Base-by-base conservation (phyloP, 2,113 vertebrate species). In the Indicator maculatus region DNA sequence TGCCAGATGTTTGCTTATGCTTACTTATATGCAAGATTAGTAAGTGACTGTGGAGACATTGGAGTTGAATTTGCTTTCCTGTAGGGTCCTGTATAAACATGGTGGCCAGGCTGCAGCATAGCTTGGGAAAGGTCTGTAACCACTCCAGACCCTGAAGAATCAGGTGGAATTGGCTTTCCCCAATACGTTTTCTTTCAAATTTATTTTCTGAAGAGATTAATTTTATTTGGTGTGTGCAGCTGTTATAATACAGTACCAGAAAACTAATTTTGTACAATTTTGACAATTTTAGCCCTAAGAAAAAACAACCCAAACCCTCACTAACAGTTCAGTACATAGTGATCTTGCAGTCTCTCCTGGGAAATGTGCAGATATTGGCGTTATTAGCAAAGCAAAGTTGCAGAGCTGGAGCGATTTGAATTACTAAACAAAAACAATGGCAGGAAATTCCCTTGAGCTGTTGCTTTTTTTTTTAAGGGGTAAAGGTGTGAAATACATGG, bases 31-130 rank as follows among this genome's bases (percentile, higher is more conserved):
- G 9, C 10, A 39, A 27, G 17, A 27, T 53, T 55, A 11, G 55
- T 44, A 30, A 19, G 24, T 85, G 27, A 10, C 63, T 70, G 52
- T 56, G 31, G 38, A 77, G 21, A 61, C 9, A 2, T 70, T 38
- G 24, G 20, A 70, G 20, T n/a, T 90, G 24, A 63, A 23, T 73
- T 59, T 45, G 11, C n/a, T 65, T 70, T 86, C 39, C 9, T 1
- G 1, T 47, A 41, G 16, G 16, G 58, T 71, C 15, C 50, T 77
- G 2, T 45, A 4, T 1, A 9, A 71, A 3, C 2, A 1, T 44
- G 23, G 16, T 8, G 20, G 56, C 23, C 9, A 44, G n/a, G 20
- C 24, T 66, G 52, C 58, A 50, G 18, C 27, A 47, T 64, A 38
- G 24, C 12, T 13, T 5, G 13, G 50, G 53, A n/a, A 27, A 53